These are phyloP conservation scores for Polyommatus icarus DNA, from an alignment of 2,888 invertebrate genomes.

Conservation along the genomic window DNA sequence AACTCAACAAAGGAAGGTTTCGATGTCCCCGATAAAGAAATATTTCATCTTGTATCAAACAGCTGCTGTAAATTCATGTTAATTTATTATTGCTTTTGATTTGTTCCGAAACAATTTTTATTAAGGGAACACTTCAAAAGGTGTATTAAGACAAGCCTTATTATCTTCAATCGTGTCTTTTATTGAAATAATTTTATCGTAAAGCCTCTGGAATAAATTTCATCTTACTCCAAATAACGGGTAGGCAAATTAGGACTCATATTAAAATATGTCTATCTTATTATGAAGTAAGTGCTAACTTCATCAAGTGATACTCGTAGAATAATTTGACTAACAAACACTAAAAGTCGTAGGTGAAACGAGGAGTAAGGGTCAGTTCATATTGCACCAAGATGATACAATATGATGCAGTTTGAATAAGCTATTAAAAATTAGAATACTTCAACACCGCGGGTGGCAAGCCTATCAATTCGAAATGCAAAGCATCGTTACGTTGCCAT, in stretches of 20 bases:
- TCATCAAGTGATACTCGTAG: too few relatives aligned
- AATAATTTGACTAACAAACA: too few relatives aligned
- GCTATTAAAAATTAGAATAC: too few relatives aligned
- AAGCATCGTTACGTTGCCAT: too few relatives aligned
- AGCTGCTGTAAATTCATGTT: background rate
- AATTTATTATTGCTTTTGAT: conserved; percentile 27
- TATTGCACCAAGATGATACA: too few relatives aligned
- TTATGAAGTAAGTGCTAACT: too few relatives aligned
- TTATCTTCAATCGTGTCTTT: background rate
- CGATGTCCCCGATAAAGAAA: conserved; percentile 17
- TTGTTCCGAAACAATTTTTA: conserved; percentile 16
- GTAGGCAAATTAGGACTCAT: background rate
- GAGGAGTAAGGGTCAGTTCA: too few relatives aligned
- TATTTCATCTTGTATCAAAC: conserved; percentile 8
- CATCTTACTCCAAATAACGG: background rate
- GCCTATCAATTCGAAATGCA: too few relatives aligned
- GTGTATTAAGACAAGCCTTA: conserved; percentile 6
- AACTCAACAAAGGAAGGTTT: conserved; percentile 27
- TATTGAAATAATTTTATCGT: background rate
- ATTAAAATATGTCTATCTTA: too few relatives aligned
- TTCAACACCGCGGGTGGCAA: too few relatives aligned
- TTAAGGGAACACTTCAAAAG: background rate
- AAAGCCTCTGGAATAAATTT: background rate
- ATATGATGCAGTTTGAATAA: too few relatives aligned
- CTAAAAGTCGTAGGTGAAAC: too few relatives aligned